These are phyloP conservation scores for Heteronetta atricapilla DNA, from an alignment of 2,113 vertebrate species.

Conservation along the genomic window DNA sequence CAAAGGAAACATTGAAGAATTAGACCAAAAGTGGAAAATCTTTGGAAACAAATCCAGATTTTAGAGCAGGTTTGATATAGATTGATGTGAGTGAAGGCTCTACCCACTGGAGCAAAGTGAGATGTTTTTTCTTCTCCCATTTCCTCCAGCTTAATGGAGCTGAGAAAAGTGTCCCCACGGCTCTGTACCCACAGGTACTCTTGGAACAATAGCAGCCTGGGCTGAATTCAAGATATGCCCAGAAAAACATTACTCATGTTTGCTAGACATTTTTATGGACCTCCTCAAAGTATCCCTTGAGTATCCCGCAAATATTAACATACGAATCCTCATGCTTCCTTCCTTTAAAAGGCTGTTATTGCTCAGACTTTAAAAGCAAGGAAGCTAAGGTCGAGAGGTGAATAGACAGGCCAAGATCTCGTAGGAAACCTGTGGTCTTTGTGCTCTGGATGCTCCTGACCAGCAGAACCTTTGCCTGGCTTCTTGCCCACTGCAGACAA, in stretches of 20 bases:
- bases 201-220: conserved; percentile 5
- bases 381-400: neutral
- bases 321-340: neutral
- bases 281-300: neutral
- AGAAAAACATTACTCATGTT: conserved; percentile 3
- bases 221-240: conserved; percentile 5
- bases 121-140: neutral
- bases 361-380: conserved; percentile 12
- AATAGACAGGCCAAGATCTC: neutral
- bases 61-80: neutral
- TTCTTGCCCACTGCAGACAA: neutral
- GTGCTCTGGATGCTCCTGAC: neutral
- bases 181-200: conserved; percentile 12
- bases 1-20: conserved; percentile 27
- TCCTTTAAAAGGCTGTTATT: conserved; percentile 43
- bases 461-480: neutral
- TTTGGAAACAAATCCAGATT: neutral
- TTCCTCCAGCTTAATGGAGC: neutral
- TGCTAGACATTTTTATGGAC: conserved; percentile 33
- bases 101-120: neutral
- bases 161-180: neutral
- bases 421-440: conserved; percentile 32
- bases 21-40: neutral
- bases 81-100: neutral
- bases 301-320: conserved; percentile 34